These are phyloP conservation scores for Phoebastria nigripes DNA, from an alignment of 2,797 vertebrate species.

Conservation along the genomic window DNA sequence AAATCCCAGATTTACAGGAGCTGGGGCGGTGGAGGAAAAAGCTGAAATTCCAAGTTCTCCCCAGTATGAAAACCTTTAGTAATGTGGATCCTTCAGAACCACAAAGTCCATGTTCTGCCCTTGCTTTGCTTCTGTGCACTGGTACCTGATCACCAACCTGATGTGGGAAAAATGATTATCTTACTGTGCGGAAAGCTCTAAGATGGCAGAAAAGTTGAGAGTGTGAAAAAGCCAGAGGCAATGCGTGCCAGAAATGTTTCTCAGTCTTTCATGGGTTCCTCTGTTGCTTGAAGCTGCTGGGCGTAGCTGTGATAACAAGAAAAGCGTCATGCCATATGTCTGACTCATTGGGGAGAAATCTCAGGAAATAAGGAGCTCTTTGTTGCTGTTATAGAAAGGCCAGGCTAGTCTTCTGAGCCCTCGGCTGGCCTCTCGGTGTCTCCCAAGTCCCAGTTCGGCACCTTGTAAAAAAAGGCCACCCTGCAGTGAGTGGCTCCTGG, in stretches of 20 bases:
- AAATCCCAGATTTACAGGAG: neutral
- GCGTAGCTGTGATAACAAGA: neutral
- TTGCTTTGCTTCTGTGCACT: neutral
- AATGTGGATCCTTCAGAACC: neutral
- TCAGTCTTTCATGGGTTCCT: neutral
- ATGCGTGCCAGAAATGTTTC: neutral
- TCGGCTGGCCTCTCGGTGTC: accelerated
- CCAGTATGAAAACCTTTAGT: neutral
- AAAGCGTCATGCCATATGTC: neutral
- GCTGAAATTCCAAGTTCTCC: neutral
- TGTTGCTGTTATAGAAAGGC: neutral
- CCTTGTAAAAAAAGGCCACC: neutral
- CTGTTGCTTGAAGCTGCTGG: neutral
- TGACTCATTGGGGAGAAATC: neutral
- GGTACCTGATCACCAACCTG: neutral
- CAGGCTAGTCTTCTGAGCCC: neutral
- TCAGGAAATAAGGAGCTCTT: neutral
- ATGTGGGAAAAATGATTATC: neutral
- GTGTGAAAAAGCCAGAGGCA: neutral
- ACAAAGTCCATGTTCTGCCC: neutral
- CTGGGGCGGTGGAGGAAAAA: neutral
- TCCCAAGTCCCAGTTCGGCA: neutral
- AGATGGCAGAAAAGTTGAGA: neutral
- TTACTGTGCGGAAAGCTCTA: neutral
- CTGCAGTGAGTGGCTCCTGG: neutral